These are phyloP conservation scores for Osmoderma eremita DNA, from an alignment of 2,888 invertebrate genomes.

Conservation along the genomic window DNA sequence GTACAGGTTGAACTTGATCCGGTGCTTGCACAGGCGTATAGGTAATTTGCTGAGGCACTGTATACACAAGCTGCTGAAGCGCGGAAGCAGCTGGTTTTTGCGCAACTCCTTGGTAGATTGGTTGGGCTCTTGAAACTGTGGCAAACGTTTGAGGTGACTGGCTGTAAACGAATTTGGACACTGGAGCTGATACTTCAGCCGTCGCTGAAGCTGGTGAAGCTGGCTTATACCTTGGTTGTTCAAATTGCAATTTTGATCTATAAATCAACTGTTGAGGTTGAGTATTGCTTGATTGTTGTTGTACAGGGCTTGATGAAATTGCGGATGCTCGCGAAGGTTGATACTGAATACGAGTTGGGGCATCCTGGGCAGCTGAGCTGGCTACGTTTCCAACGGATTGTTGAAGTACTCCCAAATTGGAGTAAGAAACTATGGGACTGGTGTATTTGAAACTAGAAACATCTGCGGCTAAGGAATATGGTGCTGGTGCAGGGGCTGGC, in stretches of 20 bases:
- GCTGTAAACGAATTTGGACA: slow-evolving; percentile 48
- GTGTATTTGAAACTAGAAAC: slow-evolving; percentile 61
- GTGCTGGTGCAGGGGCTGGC: slow-evolving; percentile 46
- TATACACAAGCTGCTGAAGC: slow-evolving; percentile 41
- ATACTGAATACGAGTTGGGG: slow-evolving; percentile 10
- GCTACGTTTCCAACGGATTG: slow-evolving; percentile 55
- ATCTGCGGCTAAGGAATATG: slow-evolving; percentile 60
- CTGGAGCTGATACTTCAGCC: slow-evolving; percentile 36
- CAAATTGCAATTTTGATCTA: slow-evolving; percentile 35
- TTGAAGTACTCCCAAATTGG: slow-evolving; percentile 57
- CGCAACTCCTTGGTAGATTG: slow-evolving; percentile 40
- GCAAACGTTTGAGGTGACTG: slow-evolving; percentile 44
- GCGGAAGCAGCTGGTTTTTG: slow-evolving; percentile 38
- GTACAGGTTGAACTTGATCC: slow-evolving; percentile 40
- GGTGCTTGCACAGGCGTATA: slow-evolving; percentile 40
- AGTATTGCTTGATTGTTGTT: slow-evolving; percentile 41
- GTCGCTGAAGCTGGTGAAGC: slow-evolving; percentile 13
- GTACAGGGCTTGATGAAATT: slow-evolving; percentile 2
- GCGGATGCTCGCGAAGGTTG: slow-evolving; percentile 24
- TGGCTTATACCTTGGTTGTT: slow-evolving; percentile 29
- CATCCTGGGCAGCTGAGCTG: slow-evolving; percentile 26
- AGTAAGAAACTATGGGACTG: slow-evolving; percentile 60
- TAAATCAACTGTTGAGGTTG: slow-evolving; percentile 42
- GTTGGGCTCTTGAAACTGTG: slow-evolving; percentile 33
- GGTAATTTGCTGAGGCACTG: slow-evolving; percentile 37